These are phyloP conservation scores for Callaeas wilsoni DNA, from an alignment of 2,113 vertebrate species.

Conservation along the genomic window DNA sequence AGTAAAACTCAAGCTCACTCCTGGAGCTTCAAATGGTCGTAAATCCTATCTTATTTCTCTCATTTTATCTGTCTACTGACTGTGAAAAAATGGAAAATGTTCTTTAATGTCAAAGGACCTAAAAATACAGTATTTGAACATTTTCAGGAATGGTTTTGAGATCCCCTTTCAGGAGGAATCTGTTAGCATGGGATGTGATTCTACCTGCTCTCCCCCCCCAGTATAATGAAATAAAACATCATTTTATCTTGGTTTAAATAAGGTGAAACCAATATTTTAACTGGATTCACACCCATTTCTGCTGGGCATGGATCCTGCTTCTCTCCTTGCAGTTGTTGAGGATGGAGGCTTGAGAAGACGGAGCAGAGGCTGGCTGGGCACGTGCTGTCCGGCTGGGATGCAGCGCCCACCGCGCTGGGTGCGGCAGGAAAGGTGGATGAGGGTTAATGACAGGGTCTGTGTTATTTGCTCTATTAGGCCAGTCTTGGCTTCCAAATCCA, in stretches of 20 bases:
- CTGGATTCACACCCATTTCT: background rate
- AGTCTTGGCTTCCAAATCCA: constrained; percentile 65
- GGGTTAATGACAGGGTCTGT: constrained; percentile 42
- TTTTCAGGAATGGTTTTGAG: background rate
- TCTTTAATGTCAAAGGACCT: background rate
- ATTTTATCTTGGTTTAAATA: background rate
- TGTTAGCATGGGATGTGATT: background rate
- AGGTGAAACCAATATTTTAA: background rate
- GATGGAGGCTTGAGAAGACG: background rate
- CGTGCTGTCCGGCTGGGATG: background rate
- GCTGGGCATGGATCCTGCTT: background rate
- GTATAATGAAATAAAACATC: background rate
- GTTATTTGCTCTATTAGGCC: constrained; percentile 44
- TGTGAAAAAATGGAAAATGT: background rate
- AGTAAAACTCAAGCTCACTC: background rate
- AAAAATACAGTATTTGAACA: background rate
- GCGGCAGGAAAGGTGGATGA: background rate
- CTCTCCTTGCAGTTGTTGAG: background rate
- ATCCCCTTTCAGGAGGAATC: background rate
- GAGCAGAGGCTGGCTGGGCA: background rate
- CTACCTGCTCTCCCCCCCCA: background rate
- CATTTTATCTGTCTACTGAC: background rate
- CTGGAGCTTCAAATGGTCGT: background rate
- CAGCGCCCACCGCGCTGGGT: background rate
- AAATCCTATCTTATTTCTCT: background rate